A percentile compares a stretch with the other conserved stretches of the same genome.
phyloP scores from a whole-genome alignment of 1,140 invertebrate species.

The Euborellia annulipes region DNA sequence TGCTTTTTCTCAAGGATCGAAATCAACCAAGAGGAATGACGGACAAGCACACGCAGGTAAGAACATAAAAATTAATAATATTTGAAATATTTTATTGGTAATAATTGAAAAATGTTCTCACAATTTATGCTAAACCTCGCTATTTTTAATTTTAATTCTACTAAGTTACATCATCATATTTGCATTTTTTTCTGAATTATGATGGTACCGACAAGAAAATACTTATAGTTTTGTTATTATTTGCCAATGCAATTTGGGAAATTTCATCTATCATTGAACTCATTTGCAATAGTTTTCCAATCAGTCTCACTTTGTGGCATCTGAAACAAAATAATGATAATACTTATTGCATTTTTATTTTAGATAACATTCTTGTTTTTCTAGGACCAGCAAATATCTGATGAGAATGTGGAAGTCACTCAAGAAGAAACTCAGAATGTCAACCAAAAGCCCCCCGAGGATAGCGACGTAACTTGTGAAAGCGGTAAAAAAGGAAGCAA shows the following conservation, averaged over 20 bases:
- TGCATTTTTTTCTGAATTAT: no score
- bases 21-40: slow-evolving; percentile 1
- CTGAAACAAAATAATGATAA: slow-evolving; percentile 3
- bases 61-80: no score
- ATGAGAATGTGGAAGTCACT: neutral
- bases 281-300: slow-evolving; percentile 4
- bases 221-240: no score
- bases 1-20: slow-evolving; percentile 11
- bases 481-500: neutral
- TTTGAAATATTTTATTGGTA: no score
- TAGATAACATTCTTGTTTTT: neutral
- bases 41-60: slow-evolving; percentile 4
- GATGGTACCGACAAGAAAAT: no score
- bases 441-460: neutral
- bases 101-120: no score
- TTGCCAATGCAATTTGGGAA: slow-evolving; percentile 3
- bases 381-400: neutral
- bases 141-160: no score
- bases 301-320: neutral
- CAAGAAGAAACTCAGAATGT: neutral
- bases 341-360: neutral
- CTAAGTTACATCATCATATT: no score
- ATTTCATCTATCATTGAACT: slow-evolving; percentile 4
- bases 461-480: neutral
- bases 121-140: no score